These are phyloP conservation scores for Melanotus villosus DNA, from an alignment of 2,888 invertebrate genomes.

Conservation along the genomic window DNA sequence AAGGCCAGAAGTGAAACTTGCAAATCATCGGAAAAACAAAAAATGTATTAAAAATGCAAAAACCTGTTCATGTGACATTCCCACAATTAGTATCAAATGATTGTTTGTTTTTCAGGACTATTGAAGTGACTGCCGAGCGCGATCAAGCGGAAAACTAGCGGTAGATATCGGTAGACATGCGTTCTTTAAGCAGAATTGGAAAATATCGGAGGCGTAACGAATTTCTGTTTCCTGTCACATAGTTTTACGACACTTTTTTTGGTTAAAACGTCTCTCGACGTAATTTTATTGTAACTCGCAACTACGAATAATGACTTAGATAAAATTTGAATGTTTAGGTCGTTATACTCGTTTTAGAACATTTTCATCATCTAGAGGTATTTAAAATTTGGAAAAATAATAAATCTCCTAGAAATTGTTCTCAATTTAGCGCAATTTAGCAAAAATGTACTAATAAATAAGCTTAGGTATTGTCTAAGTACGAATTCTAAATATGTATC, in stretches of 20 bases:
- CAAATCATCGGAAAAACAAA: conserved; percentile 26
- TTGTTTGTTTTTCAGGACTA: conserved; percentile 46
- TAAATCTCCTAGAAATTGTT: no score
- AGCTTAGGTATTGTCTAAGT: no score
- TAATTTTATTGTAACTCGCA: no score
- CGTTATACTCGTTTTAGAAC: no score
- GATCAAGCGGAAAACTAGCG: conserved; percentile 47
- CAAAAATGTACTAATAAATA: no score
- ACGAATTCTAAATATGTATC: no score
- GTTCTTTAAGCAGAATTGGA: conserved; percentile 39
- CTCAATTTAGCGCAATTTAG: no score
- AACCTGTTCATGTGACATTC: conserved; percentile 40
- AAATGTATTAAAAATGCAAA: conserved; percentile 38
- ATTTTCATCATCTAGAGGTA: no score
- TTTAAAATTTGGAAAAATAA: no score
- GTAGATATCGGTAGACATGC: conserved; percentile 44
- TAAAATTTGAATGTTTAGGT: no score
- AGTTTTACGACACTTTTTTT: conserved; percentile 42
- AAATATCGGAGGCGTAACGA: conserved; percentile 47
- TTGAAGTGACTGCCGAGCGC: conserved; percentile 44
- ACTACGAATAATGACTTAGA: no score
- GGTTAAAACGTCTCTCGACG: no score
- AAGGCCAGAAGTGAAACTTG: neutral
- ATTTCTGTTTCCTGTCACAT: conserved; percentile 51
- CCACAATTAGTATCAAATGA: conserved; percentile 43